Percentiles rank a stretch among this genome's conserved stretches.
Conservation (phyloP, 1,140 invertebrate genomes). For the Ericerus pela region DNA sequence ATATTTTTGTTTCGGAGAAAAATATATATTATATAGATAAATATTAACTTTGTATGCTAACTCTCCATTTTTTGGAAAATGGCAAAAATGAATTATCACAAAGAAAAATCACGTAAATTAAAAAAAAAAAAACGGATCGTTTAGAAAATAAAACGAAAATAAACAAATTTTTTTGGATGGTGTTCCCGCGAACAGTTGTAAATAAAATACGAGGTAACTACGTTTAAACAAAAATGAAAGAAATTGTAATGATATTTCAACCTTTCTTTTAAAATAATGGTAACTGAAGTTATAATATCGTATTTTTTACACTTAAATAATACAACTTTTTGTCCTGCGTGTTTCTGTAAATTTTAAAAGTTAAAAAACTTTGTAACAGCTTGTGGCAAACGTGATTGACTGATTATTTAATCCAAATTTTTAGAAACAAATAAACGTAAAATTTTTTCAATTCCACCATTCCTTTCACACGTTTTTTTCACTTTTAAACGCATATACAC, state of each 20-base stretch:
- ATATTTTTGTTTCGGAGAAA: background rate
- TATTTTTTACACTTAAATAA: no score
- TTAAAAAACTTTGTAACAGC: background rate
- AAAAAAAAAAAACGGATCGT: background rate
- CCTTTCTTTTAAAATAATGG: constrained; percentile 10
- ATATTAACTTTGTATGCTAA: no score
- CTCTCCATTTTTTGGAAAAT: constrained; percentile 10
- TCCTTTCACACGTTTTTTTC: no score
- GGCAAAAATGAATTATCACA: constrained; percentile 11
- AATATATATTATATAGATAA: no score
- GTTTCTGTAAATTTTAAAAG: background rate
- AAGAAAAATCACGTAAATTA: constrained; percentile 8
- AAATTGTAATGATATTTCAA: background rate
- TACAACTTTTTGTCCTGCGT: background rate
- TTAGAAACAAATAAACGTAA: no score
- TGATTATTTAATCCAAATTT: no score
- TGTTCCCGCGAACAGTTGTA: background rate
- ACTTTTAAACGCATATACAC: no score
- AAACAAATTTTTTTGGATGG: no score
- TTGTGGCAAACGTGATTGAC: background rate
- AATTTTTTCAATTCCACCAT: no score
- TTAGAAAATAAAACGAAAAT: background rate
- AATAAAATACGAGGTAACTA: background rate
- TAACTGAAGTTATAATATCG: no score
- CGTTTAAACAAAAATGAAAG: background rate